phyloP scores from a whole-genome alignment of 2,113 vertebrate species.

The Crotalus horridus region DNA sequence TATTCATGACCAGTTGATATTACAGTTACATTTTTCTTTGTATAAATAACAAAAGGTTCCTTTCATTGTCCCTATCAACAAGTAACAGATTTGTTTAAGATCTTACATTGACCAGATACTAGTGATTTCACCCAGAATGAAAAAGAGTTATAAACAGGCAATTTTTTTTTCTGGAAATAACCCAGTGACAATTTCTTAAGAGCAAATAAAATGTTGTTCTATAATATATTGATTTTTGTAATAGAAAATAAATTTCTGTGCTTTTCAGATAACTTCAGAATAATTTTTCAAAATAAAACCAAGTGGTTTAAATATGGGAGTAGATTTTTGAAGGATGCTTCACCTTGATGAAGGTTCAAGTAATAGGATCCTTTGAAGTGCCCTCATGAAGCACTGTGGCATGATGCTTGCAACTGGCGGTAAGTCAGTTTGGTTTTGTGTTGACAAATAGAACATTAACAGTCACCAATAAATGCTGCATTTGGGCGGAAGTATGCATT shows the following conservation, averaged over 20 bases:
- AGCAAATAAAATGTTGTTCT: background rate
- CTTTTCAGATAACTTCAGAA: constrained; percentile 8
- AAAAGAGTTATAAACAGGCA: background rate
- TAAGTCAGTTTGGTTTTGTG: background rate
- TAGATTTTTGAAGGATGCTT: background rate
- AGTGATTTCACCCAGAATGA: fast-evolving
- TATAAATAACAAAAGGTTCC: constrained; percentile 31
- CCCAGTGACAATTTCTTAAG: background rate
- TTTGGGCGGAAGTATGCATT: background rate
- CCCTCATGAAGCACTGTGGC: background rate
- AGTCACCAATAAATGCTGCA: background rate
- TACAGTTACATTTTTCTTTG: constrained; percentile 45
- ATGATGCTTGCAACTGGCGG: background rate
- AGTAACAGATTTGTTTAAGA: constrained; percentile 28
- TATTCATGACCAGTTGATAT: constrained; percentile 12
- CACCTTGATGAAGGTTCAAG: background rate
- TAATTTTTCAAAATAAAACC: constrained; percentile 5
- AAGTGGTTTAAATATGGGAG: background rate
- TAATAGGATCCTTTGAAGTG: background rate
- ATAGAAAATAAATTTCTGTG: background rate
- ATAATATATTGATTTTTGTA: constrained; percentile 3
- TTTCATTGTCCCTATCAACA: constrained; percentile 24
- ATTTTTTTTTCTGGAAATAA: constrained; percentile 4
- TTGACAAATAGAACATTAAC: background rate
- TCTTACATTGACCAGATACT: background rate